Percentiles rank a stretch among this genome's conserved stretches.
These are phyloP conservation scores for Drosophila anceps DNA, from an alignment of 2,888 invertebrate genomes.

Conservation along the genomic window DNA sequence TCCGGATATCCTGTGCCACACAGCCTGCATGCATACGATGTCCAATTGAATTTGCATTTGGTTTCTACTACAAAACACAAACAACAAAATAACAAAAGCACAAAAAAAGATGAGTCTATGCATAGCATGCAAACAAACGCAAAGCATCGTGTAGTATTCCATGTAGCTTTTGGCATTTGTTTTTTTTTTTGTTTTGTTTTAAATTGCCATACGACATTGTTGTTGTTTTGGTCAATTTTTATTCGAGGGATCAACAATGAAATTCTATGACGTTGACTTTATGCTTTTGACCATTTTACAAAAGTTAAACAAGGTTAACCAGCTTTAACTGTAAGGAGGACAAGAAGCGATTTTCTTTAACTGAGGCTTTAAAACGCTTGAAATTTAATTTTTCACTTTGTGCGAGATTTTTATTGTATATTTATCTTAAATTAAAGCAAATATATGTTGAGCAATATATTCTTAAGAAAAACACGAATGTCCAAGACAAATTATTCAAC, in stretches of 20 bases:
- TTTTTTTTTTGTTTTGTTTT: conserved; percentile 42
- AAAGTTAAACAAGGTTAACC: conserved; percentile 13
- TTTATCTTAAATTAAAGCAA: not conserved
- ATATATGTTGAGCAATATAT: not conserved
- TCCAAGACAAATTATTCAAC: not conserved
- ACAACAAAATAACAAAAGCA: conserved; percentile 15
- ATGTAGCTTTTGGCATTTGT: conserved; percentile 62
- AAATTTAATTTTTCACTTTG: not conserved
- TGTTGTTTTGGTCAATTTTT: conserved; percentile 32
- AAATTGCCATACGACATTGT: conserved; percentile 56
- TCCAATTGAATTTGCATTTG: conserved; percentile 79
- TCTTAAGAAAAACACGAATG: not conserved
- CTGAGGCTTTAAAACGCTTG: not conserved
- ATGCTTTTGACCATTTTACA: conserved; percentile 24
- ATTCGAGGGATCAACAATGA: conserved; percentile 48
- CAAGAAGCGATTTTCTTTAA: not conserved
- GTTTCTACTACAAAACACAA: conserved; percentile 43
- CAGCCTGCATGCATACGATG: conserved; percentile 53
- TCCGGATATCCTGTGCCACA: conserved; percentile 71
- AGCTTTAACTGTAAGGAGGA: conserved; percentile 13
- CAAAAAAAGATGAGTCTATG: conserved; percentile 6
- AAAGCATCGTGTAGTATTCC: conserved; percentile 61
- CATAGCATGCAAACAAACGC: conserved; percentile 53
- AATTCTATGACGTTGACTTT: conserved; percentile 60
- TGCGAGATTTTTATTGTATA: not conserved